A percentile compares a stretch with the other conserved stretches of the same genome.
phyloP scores from a whole-genome alignment of 2,797 vertebrate genomes.

The Gymnothorax javanicus region DNA sequence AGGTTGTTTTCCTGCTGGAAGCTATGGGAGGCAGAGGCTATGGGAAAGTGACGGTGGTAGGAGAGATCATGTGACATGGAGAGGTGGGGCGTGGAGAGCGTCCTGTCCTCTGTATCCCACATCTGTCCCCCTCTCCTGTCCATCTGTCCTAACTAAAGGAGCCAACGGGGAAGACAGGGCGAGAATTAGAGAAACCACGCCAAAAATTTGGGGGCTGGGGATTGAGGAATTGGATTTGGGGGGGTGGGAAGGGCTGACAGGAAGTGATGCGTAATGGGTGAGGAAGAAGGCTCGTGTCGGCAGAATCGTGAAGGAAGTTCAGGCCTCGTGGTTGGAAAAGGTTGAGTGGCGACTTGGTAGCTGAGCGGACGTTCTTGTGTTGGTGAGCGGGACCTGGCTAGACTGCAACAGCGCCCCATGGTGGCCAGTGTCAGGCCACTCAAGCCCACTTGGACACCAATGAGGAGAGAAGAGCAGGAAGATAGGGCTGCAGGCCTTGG shows the following conservation, averaged over 20 bases:
- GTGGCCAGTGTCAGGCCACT: background rate
- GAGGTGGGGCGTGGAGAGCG: slow-evolving; percentile 43
- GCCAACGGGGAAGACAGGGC: slow-evolving; percentile 44
- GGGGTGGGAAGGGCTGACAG: background rate
- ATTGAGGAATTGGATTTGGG: background rate
- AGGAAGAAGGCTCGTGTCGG: background rate
- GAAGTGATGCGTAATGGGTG: background rate
- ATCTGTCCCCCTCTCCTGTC: slow-evolving; percentile 56
- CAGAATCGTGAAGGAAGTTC: background rate
- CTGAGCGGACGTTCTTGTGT: background rate
- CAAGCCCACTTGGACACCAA: background rate
- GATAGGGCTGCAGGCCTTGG: background rate
- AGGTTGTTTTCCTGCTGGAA: slow-evolving; percentile 53
- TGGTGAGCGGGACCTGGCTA: background rate
- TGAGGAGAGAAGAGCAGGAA: background rate
- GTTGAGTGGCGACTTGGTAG: no score
- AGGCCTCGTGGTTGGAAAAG: background rate
- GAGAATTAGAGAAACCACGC: slow-evolving; percentile 56
- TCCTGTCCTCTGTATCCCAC: slow-evolving; percentile 52
- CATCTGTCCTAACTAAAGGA: slow-evolving; percentile 48
- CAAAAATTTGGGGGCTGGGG: slow-evolving; percentile 35
- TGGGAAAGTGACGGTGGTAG: slow-evolving; percentile 15
- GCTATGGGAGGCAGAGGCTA: slow-evolving; percentile 23
- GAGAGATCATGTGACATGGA: slow-evolving; percentile 31
- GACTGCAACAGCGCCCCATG: background rate